Base-by-base conservation (phyloP, 2,797 vertebrate genomes). In the Megaceryle alcyon region DNA sequence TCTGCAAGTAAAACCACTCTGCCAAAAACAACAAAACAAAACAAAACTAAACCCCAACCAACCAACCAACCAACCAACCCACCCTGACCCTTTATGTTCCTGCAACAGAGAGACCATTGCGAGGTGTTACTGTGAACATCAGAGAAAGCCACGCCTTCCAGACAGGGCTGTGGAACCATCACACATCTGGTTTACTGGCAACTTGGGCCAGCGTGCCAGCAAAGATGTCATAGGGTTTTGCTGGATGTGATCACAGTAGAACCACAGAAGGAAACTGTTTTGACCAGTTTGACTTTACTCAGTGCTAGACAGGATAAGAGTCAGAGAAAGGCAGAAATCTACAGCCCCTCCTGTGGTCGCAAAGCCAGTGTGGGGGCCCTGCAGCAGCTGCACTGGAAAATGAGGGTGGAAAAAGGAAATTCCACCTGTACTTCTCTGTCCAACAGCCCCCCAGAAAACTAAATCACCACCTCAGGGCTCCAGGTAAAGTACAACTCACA, bases 361-460 rank as follows among this genome's bases (percentile, higher is more conserved):
- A 33, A 61, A 86, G 43, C 22, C 49, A 75, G 8, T 0, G 0
- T 0, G 5, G 61, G 25, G 31, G 61, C 28, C 81, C 6, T 5
- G 1, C 0, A 0, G 51, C 4, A 6, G 26, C 9, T 7, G 4
- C 14, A 20, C 23, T 0, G 0, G 19, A 39, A 16, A 70, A 14
- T 1, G 2, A 43, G 35, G 9, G 13, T 3, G 5, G 13, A 49
- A 17, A 66, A 17, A 37, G 12, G 28, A 85, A 82, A 88, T 49
- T 65, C 37, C 33, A 14, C 14, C 46, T 46, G 14, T 19, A 35
- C 18, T 15, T 49, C 16, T 22, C 5, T 44, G 25, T 14, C 31
- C 37, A 85, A 75, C 4, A 68, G 20, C 1, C 12, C 12, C 35
- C 10, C 3, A 1, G 12, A n/a, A 54, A 7, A 5, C 14, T 31